Percentiles rank a stretch among this genome's conserved stretches.
phyloP scores from a whole-genome alignment of 2,113 vertebrate genomes.

The Rallus limicola region DNA sequence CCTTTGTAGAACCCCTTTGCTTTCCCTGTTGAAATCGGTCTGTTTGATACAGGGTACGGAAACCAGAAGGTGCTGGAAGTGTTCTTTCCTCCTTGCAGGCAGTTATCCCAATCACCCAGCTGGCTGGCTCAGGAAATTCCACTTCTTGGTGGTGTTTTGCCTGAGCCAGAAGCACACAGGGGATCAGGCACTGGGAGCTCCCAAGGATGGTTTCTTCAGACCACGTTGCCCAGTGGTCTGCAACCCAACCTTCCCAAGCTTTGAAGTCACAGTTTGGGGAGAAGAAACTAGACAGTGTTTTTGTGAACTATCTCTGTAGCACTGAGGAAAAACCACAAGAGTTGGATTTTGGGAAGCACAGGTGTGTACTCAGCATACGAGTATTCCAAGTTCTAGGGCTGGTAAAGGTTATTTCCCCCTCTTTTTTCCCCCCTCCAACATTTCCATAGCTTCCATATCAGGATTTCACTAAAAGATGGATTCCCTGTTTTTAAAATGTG shows the following conservation, averaged over 20 bases:
- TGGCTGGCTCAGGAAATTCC: neutral
- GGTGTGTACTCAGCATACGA: neutral
- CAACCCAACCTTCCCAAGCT: fast-evolving
- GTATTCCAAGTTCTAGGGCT: neutral
- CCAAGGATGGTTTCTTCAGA: fast-evolving
- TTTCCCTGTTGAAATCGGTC: neutral
- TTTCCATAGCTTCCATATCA: neutral
- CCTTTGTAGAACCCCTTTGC: fast-evolving
- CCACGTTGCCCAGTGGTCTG: neutral
- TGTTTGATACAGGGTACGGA: neutral
- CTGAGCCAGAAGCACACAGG: neutral
- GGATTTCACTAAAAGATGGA: neutral
- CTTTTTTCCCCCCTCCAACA: neutral
- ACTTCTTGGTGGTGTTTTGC: neutral
- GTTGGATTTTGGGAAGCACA: neutral
- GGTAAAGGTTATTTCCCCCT: neutral
- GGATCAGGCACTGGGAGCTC: neutral
- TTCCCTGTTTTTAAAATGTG: neutral
- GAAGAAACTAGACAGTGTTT: neutral
- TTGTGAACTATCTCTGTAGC: slow-evolving; percentile 41
- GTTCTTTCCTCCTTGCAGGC: neutral
- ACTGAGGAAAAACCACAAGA: neutral
- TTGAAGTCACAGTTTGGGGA: neutral
- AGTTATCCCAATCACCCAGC: neutral
- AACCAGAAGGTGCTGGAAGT: fast-evolving